These are phyloP conservation scores for Zenarchopterus dispar DNA, from an alignment of 2,797 vertebrate species.

Conservation along the genomic window DNA sequence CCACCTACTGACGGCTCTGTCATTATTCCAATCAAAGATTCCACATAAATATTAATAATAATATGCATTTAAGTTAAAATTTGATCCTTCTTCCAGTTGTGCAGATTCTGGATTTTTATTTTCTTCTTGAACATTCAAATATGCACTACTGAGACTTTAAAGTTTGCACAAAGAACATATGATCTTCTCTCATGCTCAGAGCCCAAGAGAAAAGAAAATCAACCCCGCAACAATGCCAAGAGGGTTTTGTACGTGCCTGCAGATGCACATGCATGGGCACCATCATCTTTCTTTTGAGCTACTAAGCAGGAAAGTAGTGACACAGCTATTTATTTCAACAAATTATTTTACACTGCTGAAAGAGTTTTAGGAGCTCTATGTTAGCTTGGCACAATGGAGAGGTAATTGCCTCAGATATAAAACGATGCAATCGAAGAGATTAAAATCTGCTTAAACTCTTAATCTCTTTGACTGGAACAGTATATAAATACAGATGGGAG, in stretches of 20 bases:
- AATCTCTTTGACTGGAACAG: constrained; percentile 49
- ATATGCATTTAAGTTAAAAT: constrained; percentile 16
- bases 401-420: constrained; percentile 53
- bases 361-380: constrained; percentile 23
- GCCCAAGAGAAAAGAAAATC: constrained; percentile 31
- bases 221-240: constrained; percentile 4
- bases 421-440: constrained; percentile 43
- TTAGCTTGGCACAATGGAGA: constrained; percentile 25
- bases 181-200: constrained; percentile 34
- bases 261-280: not conserved
- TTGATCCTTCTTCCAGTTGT: constrained; percentile 31
- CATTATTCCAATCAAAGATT: constrained; percentile 18
- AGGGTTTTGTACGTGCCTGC: not conserved
- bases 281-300: constrained; percentile 30
- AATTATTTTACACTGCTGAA: constrained; percentile 30
- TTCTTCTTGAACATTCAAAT: constrained; percentile 6
- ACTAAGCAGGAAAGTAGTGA: constrained; percentile 28
- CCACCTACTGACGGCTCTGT: not conserved
- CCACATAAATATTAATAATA: constrained; percentile 12
- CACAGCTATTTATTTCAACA: constrained; percentile 33
- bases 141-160: constrained; percentile 31
- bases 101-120: not conserved
- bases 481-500: constrained; percentile 46
- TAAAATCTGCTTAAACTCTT: constrained; percentile 63
- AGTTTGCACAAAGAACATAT: constrained; percentile 43